Evolutionary conservation across 2,797 vertebrate genomes (phyloP), one percentile per base, ranked within the genome.

Genomic region (Xenops minutus): DNA sequence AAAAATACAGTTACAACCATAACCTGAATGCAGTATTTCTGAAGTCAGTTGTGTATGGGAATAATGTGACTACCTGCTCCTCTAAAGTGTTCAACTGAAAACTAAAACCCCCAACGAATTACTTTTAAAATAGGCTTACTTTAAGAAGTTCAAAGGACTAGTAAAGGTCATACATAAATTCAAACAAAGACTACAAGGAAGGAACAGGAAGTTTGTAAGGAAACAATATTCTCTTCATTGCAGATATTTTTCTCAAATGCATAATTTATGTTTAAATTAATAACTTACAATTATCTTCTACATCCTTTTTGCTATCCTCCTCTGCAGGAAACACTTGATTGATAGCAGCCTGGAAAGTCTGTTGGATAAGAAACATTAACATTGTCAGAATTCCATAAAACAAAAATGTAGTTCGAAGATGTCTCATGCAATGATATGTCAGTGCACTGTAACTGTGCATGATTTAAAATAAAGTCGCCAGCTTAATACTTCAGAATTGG

Each of bases 261-360:
- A 9, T 51, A 27, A 74, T 75, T 37, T 75, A 48, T 36, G 74
- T 93, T 88, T 74, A 67, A 77, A 85, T 59, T 37, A 26, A 6
- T 93, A 95, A 98, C 99, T 98, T 95, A 99, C 99, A 99, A 88
- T 99, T 99, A 95, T 99, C 99, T 98, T 99, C 99, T 90, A 99
- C 99, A 85, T 99, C 98, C 86, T 99, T 99, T 98, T 98, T 98
- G 93, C 98, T 98, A n/a, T 99, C 99, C 23, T 99, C 99, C 97
- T 99, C 99, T 3, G 99, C 99, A 62, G 99, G 99, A 91, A 99
- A 99, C 55, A 99, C 99, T 96, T 99, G 99, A 94, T 98, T 99
- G 96, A 99, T 96, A 23, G 98, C 97, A 97, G 99, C 99, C 96
- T 99, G 94, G 91, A 99, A 99, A 3, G 98, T 98, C 99, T 99